Base-by-base conservation (phyloP, 2,888 invertebrate genomes). In the Shargacucullia verbasci region DNA sequence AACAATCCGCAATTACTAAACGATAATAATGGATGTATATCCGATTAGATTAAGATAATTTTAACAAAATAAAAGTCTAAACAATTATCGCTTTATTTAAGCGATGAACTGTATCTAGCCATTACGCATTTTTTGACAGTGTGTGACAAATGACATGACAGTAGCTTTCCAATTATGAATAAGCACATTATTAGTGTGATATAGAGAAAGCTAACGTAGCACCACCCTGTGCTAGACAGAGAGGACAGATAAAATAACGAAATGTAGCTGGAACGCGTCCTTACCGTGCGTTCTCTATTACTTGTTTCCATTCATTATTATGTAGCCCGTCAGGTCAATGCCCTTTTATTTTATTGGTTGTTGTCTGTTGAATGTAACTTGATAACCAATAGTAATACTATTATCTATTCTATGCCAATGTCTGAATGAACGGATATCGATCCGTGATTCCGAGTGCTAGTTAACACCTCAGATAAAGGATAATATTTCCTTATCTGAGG, bases 271-370 rank as follows among this genome's bases (percentile, higher is more conserved):
- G 50, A 63, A 66, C 60, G 45, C 37, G 9, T 10, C 29, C 0
- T 9, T 13, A 10, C 6, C 0, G 35, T 49, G 7, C 15, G 43
- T 65, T 62, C 15, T 64, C 31, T n/a, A 4, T 2, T 2, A 12
- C 8, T n/a, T 0, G 11, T 10, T n/a, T 1, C 7, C 8, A 31
- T 20, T 48, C 34, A 37, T 6, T 34, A n/a, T n/a, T n/a, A n/a
- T n/a, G n/a, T n/a, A n/a, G n/a, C n/a, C n/a, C n/a, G n/a, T n/a
- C n/a, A 10, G 59, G 45, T 27, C 15, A n/a, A 29, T 66, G 25
- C 7, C 37, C 67, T 66, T 25, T 8, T 14, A 34, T 5, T 0
- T 45, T 15, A 63, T 66, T 63, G 52, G 60, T 43, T 0, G 20
- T 3, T 20, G 4, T n/a, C n/a, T n/a, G n/a, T n/a, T n/a, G n/a